A percentile compares a stretch with the other conserved stretches of the same genome.
These are phyloP conservation scores for Caracal caracal DNA, from an alignment of 2,113 vertebrate genomes.

Conservation along the genomic window DNA sequence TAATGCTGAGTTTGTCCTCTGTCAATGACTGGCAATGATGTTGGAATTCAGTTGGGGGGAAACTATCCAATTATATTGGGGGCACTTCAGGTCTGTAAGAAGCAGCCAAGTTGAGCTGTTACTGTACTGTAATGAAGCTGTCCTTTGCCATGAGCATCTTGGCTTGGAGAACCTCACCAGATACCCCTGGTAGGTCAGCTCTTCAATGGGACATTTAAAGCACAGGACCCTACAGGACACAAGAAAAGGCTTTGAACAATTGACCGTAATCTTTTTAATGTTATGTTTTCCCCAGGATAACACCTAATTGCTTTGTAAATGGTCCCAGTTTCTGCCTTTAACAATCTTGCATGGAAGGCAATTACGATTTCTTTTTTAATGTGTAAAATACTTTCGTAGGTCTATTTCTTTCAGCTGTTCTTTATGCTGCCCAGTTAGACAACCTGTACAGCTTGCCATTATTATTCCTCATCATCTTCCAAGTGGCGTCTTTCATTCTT, in stretches of 20 bases:
- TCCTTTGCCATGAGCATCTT: constrained; percentile 58
- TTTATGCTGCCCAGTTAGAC: constrained; percentile 24
- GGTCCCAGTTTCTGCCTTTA: constrained; percentile 34
- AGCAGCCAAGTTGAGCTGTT: constrained; percentile 35
- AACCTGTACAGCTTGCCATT: constrained; percentile 11
- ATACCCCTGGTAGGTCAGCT: constrained; percentile 51
- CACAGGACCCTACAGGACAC: constrained; percentile 51
- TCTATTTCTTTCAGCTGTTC: constrained; percentile 60
- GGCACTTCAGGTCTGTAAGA: constrained; percentile 59
- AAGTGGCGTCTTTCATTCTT: not conserved
- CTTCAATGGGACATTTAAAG: constrained; percentile 59
- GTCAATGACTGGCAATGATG: constrained; percentile 40
- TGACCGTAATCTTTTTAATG: constrained; percentile 65
- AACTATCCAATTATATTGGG: constrained; percentile 64
- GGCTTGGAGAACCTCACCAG: constrained; percentile 56
- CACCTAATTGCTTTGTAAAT: constrained; percentile 69
- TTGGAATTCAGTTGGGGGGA: constrained; percentile 57
- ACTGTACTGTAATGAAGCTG: constrained; percentile 48
- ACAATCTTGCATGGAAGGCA: constrained; percentile 56
- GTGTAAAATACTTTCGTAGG: constrained; percentile 56
- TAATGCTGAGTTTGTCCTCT: constrained; percentile 47
- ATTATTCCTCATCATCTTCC: constrained; percentile 16
- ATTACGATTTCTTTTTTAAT: constrained; percentile 49
- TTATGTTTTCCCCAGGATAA: constrained; percentile 65
- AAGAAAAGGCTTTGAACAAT: constrained; percentile 70